Base-by-base conservation (phyloP, 2,113 vertebrate genomes). In the Orientallactaga bullata region DNA sequence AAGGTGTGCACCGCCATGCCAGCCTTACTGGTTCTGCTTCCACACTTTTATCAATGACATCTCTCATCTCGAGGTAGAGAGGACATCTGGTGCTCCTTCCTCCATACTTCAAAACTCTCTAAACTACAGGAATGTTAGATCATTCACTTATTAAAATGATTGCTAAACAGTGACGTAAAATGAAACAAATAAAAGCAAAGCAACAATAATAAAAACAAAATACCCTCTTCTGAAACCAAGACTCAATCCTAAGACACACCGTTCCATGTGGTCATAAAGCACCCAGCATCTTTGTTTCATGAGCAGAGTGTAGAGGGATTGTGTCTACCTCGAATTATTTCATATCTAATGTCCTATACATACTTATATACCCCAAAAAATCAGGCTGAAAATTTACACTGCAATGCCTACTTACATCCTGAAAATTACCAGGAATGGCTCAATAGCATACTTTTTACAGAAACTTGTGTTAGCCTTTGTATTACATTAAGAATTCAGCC, bases 381-480 rank as follows among this genome's bases (percentile, higher is more conserved):
- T 77, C 13, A 68, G n/a, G 71, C 26, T 55, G 42, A 83, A 95
- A 88, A 72, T 86, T 83, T 85, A 89, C 88, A 89, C 5, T 20
- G 35, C 68, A 73, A 32, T 69, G 15, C 61, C 32, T 88, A 91
- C n/a, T 91, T 78, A 95, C 15, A 94, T 28, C 7, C 21, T 80
- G 20, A 94, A 76, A 91, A 85, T 83, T 68, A 85, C 69, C 76
- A 8, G 30, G 10, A 73, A 91, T 3, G 82, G 24, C 7, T 78
- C 92, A 86, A 86, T 3, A 84, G 89, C 17, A 77, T 26, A 69
- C 8, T 68, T 80, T 60, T 17, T 6, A 79, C 20, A 90, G 51
- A 88, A n/a, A 88, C 71, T 32, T 92, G 60, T 93, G 37, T 2
- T 92, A 93, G 71, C 3, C 72, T 93, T 83, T 95, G 63, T 69